These are phyloP conservation scores for Apocheima hispidaria DNA, from an alignment of 2,888 invertebrate species.

Conservation along the genomic window DNA sequence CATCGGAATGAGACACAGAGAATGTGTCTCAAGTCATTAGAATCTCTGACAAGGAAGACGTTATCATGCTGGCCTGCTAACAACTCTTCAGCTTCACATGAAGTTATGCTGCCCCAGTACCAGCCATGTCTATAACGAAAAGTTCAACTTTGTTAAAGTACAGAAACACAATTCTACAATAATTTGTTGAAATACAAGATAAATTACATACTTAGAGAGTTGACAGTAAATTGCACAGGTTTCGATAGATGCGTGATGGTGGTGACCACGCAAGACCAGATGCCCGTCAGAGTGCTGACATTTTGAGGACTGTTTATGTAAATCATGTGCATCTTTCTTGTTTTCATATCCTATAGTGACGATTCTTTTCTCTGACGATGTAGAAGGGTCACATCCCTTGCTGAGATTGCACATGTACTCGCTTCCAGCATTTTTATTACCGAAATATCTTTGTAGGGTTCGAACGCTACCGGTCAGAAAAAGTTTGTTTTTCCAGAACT, in stretches of 20 bases:
- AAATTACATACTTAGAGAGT: slow-evolving; percentile 72
- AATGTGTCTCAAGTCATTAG: slow-evolving; percentile 89
- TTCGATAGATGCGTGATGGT: slow-evolving; percentile 76
- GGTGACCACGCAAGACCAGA: slow-evolving; percentile 77
- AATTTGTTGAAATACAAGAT: slow-evolving; percentile 5
- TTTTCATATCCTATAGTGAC: slow-evolving; percentile 56
- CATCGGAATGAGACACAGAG: slow-evolving; percentile 90
- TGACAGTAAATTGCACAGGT: slow-evolving; percentile 82
- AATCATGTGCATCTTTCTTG: slow-evolving; percentile 61
- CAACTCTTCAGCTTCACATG: slow-evolving; percentile 90
- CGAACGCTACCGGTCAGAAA: slow-evolving; percentile 78
- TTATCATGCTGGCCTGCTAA: slow-evolving; percentile 90
- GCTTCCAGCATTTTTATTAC: slow-evolving; percentile 66
- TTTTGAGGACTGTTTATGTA: slow-evolving; percentile 65
- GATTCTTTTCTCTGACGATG: slow-evolving; percentile 65
- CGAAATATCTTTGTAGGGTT: slow-evolving; percentile 78
- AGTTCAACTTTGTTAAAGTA: background rate
- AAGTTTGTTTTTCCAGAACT: slow-evolving; percentile 82
- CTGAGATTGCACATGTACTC: slow-evolving; percentile 69
- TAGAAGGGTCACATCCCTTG: slow-evolving; percentile 66
- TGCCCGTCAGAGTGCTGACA: slow-evolving; percentile 80
- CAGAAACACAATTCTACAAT: background rate
- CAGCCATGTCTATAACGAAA: slow-evolving; percentile 84
- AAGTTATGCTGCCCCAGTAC: slow-evolving; percentile 93
- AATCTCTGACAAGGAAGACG: slow-evolving; percentile 91